phyloP scores from a whole-genome alignment of 2,888 invertebrate genomes.

The Pandemis corylana region DNA sequence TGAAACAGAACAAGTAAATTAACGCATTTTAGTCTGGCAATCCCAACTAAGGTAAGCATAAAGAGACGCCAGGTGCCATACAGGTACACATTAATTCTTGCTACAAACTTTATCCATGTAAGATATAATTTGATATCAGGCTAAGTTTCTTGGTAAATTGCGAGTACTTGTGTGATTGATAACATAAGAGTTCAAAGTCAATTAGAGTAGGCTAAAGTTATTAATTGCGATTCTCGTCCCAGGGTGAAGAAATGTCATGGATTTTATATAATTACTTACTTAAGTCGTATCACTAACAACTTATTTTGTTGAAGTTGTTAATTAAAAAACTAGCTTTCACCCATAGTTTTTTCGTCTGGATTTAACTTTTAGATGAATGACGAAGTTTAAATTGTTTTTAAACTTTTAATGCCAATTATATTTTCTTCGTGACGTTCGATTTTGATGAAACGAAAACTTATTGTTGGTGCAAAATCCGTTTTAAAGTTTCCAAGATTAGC shows the following conservation, averaged over 20 bases:
- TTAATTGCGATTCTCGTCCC: not conserved
- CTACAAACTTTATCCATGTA: constrained; percentile 1
- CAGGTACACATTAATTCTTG: constrained; percentile 3
- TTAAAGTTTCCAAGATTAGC: too few relatives aligned
- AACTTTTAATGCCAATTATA: too few relatives aligned
- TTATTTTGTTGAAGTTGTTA: too few relatives aligned
- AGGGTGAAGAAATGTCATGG: not conserved
- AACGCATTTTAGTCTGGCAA: not conserved
- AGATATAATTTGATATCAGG: constrained; percentile 10
- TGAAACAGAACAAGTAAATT: not conserved
- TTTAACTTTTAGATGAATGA: too few relatives aligned
- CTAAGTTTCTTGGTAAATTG: constrained; percentile 21
- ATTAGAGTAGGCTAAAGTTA: constrained; percentile 1
- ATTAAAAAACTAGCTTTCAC: too few relatives aligned
- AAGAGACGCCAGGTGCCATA: not conserved
- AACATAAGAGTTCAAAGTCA: constrained; percentile 19
- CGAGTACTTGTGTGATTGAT: constrained; percentile 8
- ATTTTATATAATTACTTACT: not conserved
- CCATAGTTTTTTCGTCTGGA: too few relatives aligned
- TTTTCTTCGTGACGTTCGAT: too few relatives aligned
- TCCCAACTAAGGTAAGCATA: not conserved
- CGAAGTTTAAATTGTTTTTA: too few relatives aligned
- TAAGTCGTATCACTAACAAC: too few relatives aligned
- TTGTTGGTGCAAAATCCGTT: too few relatives aligned
- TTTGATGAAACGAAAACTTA: too few relatives aligned